Evolutionary conservation across 2,113 vertebrate species (phyloP).

Genomic region (Paratilapia polleni): DNA sequence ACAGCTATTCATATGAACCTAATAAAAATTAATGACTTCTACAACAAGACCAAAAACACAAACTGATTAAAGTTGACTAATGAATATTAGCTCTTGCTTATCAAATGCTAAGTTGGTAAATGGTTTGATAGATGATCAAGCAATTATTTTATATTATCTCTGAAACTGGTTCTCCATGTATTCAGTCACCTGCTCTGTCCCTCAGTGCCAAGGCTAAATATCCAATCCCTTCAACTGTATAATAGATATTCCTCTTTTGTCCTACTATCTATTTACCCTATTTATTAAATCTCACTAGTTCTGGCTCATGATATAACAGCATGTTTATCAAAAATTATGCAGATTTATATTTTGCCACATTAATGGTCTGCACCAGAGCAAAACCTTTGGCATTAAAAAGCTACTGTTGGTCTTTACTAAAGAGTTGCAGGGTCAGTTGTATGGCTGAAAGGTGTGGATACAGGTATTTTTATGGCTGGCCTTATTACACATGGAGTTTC

Average conservation of each 20-base stretch:
- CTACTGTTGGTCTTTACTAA: not conserved
- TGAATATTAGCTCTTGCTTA: not conserved
- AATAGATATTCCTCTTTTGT: not conserved
- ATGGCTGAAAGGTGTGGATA: rapidly evolving
- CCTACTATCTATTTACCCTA: not conserved
- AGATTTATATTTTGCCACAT: not conserved
- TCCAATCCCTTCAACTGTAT: not conserved
- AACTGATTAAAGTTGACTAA: not conserved
- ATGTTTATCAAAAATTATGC: not conserved
- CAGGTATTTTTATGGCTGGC: not conserved
- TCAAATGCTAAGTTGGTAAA: not conserved
- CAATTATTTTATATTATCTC: not conserved
- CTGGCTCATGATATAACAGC: not conserved
- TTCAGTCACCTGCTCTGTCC: not conserved
- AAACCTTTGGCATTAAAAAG: not conserved
- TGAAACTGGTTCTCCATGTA: not conserved
- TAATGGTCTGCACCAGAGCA: not conserved
- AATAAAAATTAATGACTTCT: not conserved
- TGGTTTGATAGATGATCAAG: not conserved
- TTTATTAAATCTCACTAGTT: not conserved
- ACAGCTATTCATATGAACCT: no score
- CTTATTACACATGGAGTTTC: not conserved
- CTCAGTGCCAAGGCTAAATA: not conserved
- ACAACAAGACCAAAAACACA: not conserved
- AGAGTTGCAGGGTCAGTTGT: not conserved